Base-by-base conservation (phyloP, 1,140 invertebrate species). In the Berghia stephanieae region DNA sequence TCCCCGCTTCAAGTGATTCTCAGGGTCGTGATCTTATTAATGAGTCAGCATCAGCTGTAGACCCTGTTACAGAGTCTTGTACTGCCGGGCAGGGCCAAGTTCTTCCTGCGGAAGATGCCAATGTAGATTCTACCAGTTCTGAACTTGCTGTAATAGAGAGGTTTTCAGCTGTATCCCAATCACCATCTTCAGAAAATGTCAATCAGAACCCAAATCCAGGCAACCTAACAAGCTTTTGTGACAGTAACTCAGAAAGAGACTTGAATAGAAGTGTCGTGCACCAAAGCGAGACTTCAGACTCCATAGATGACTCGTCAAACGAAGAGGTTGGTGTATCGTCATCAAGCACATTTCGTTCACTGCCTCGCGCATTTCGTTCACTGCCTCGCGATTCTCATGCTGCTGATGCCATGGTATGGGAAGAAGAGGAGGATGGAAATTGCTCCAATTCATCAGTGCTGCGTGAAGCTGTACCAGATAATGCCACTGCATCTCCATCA, bases 171-270 rank as follows among this genome's bases (percentile, higher is more conserved):
- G 10, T 31, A 10, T 16, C 10, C 10, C 8, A 27, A 16, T 63
- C 57, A 16, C 10, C 44, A 3, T 2, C 36, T 6, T 38, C 57
- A 13, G 16, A 31, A 46, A 43, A 68, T 49, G 43, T n/a, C n/a
- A n/a, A n/a, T n/a, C n/a, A n/a, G n/a, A n/a, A n/a, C n/a, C n/a
- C n/a, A n/a, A n/a, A n/a, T n/a, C n/a, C n/a, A n/a, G n/a, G n/a
- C n/a, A n/a, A n/a, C n/a, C n/a, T n/a, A n/a, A n/a, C n/a, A n/a
- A n/a, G 60, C 2, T 67, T 49, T 34, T 76, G 74, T 76, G 74
- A 76, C 63, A 76, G 74, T 68, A 76, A 76, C 44, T 76, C 40
- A 67, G 74, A 76, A 42, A 38, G 72, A n/a, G 4, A n/a, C 16
- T 49, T 49, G 36, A 36, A 43, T 72, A 36, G 16, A 31, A 38